Evolutionary conservation across 1,140 invertebrate genomes (phyloP).

Genomic region (Meloidogyne exigua): DNA sequence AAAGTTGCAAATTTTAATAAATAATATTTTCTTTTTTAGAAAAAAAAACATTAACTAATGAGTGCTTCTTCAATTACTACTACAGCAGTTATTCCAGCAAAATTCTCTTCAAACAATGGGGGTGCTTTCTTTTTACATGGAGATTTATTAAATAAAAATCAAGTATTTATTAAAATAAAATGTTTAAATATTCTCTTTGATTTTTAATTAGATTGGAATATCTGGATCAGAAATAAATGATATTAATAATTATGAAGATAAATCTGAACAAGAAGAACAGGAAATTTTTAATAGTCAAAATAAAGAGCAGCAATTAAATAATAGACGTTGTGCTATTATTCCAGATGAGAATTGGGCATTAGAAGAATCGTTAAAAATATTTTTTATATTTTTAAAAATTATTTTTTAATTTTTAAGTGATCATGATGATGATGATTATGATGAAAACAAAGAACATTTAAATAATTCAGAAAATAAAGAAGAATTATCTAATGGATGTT

Average conservation of each 20-base stretch:
- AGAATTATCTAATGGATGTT: background rate
- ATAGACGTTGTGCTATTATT: slow-evolving; percentile 55
- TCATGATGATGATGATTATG: background rate
- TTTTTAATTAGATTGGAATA: background rate
- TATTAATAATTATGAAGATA: background rate
- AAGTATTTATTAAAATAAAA: background rate
- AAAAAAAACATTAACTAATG: background rate
- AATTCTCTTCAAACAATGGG: background rate
- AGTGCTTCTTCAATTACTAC: background rate
- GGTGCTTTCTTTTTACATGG: background rate
- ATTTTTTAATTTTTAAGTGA: background rate
- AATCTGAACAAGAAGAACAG: background rate
- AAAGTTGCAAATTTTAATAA: too few species aligned
- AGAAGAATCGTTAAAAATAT: slow-evolving; percentile 37
- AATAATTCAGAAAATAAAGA: background rate
- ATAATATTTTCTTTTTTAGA: too few species aligned
- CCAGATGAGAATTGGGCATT: slow-evolving; percentile 36
- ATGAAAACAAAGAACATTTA: background rate
- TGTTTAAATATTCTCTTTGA: background rate
- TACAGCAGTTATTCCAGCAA: background rate
- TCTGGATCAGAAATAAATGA: background rate
- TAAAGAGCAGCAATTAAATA: slow-evolving; percentile 56
- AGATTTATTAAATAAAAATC: background rate
- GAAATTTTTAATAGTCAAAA: slow-evolving; percentile 36
- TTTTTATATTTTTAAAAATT: background rate